Evolutionary conservation across 2,113 vertebrate species (phyloP).

Genomic region (Dromiciops gliroides): DNA sequence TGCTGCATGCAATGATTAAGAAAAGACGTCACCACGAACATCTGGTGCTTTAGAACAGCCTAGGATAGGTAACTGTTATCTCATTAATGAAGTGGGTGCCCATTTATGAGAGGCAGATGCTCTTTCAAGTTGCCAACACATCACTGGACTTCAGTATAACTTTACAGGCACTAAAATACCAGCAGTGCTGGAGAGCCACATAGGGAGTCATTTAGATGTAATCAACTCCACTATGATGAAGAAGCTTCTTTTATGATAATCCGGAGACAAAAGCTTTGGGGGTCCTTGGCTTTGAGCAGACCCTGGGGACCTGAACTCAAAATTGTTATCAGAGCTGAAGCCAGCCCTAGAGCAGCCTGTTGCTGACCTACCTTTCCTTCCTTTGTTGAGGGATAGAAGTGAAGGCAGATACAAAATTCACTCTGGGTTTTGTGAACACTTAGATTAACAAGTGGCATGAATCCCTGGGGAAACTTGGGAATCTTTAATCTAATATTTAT

Average conservation of each 20-base stretch:
- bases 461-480: neutral
- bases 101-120: neutral
- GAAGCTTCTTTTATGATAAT: constrained; percentile 10
- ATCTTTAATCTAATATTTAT: neutral
- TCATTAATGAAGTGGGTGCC: constrained; percentile 3
- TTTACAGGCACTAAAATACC: neutral
- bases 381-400: neutral
- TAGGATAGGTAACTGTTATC: neutral
- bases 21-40: neutral
- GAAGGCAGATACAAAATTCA: neutral
- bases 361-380: neutral
- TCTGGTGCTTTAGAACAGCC: neutral
- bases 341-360: neutral
- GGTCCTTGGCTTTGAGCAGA: neutral
- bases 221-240: neutral
- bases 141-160: neutral
- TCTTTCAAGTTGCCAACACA: neutral
- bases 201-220: constrained; percentile 5
- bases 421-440: neutral
- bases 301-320: neutral
- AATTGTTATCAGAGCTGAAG: constrained; percentile 1
- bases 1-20: neutral
- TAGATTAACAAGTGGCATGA: neutral
- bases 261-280: neutral
- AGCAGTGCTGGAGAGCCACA: neutral